Percentiles rank a stretch among this genome's conserved stretches.
These are phyloP conservation scores for Phrynocephalus guinanensis DNA, from an alignment of 2,797 vertebrate species.

Conservation along the genomic window DNA sequence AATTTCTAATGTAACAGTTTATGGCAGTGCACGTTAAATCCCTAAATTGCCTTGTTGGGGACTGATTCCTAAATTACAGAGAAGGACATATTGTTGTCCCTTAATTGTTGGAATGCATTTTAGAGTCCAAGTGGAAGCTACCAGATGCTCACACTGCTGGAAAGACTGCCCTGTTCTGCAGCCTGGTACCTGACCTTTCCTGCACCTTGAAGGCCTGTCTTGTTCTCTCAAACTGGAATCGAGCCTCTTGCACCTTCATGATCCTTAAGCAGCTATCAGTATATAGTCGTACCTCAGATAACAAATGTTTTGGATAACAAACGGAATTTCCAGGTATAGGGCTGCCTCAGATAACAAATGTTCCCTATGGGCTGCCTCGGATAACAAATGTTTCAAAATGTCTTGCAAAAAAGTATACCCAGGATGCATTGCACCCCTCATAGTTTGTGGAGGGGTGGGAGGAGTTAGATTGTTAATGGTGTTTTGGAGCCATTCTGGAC, in stretches of 20 bases:
- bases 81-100: neutral
- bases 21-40: neutral
- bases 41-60: neutral
- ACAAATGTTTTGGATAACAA: too few relatives aligned
- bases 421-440: too few relatives aligned
- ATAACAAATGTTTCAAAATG: too few relatives aligned
- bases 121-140: neutral
- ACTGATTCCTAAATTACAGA: neutral
- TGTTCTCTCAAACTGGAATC: neutral
- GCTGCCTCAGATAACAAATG: too few relatives aligned
- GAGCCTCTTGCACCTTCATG: neutral
- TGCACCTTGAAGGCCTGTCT: neutral
- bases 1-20: neutral
- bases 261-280: neutral
- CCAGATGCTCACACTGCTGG: neutral
- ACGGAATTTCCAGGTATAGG: too few relatives aligned
- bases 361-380: too few relatives aligned
- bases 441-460: too few relatives aligned
- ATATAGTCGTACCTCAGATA: too few relatives aligned
- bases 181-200: neutral
- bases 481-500: too few relatives aligned
- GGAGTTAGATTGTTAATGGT: too few relatives aligned
- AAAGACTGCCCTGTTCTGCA: neutral
- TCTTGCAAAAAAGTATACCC: too few relatives aligned
- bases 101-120: neutral